These are phyloP conservation scores for Tricholauxania praeusta DNA, from an alignment of 2,888 invertebrate genomes.

Conservation along the genomic window DNA sequence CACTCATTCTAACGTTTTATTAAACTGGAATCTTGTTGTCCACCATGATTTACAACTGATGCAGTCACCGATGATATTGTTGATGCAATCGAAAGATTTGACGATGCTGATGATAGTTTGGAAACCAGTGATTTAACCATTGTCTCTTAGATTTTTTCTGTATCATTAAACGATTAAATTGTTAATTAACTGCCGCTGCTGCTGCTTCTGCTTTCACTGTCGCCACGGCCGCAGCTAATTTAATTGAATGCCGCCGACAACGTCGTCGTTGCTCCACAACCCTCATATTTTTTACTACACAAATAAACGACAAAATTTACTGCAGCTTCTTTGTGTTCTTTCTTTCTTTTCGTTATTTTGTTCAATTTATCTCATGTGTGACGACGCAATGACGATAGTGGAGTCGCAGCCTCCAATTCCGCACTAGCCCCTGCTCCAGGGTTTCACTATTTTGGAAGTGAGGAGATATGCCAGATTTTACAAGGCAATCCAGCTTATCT, in stretches of 20 bases:
- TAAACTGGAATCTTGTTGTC: too few relatives aligned
- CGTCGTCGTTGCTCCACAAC: not conserved
- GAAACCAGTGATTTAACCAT: slow-evolving; percentile 66
- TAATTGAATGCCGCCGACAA: not conserved
- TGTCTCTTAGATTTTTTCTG: not conserved
- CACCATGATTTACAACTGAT: not conserved
- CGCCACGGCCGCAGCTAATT: not conserved
- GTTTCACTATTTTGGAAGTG: slow-evolving; percentile 34
- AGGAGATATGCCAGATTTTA: not conserved
- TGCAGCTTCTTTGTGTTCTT: slow-evolving; percentile 36
- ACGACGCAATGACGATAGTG: slow-evolving; percentile 37
- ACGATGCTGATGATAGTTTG: slow-evolving; percentile 63
- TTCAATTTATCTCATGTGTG: slow-evolving; percentile 52
- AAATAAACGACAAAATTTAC: not conserved
- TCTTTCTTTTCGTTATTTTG: slow-evolving; percentile 38
- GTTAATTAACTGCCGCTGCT: too few relatives aligned
- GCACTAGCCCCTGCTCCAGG: not conserved
- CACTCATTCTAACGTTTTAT: too few relatives aligned
- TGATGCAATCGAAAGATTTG: slow-evolving; percentile 60
- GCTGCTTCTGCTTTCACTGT: too few relatives aligned
- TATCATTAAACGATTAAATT: too few relatives aligned
- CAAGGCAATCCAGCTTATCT: slow-evolving; percentile 35
- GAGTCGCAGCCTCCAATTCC: slow-evolving; percentile 25
- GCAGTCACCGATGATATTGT: slow-evolving; percentile 55
- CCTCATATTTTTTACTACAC: not conserved